Base-by-base conservation (phyloP, 1,140 invertebrate genomes). In the Megalonaias nervosa region DNA sequence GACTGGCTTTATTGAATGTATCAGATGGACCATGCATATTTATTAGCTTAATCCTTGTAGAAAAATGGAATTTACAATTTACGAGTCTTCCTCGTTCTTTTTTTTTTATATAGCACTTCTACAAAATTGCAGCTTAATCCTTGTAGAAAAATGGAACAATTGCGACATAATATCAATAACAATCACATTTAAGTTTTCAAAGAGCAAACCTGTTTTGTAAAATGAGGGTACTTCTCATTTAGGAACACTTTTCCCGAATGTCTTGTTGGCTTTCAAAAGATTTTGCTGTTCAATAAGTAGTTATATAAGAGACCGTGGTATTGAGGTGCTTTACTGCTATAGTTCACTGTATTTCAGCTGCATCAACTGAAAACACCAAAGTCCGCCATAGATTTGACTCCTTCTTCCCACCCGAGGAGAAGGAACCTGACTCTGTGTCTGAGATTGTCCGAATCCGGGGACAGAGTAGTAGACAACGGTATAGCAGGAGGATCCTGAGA, bases 401-500 rank as follows among this genome's bases (percentile, higher is more conserved):
- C 23, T 81, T 84, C 68, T 69, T 76, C 31, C 79, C 75, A 17
- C 72, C 77, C 16, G 77, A 71, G 19, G 60, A 67, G 56, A 74
- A 58, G 57, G 68, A 74, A 55, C 74, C 70, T 14, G 67, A 75
- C 64, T 71, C 71, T 58, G 58, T 79, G 59, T 73, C 77, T 21
- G 73, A 59, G 74, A 76, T 60, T 60, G 74, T 73, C 16, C 59
- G 74, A 65, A 69, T 72, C 26, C 21, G 58, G 62, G 81, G 59
- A 78, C 74, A 13, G 65, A 79, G 55, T 80, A 81, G 38, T 58
- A 80, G 67, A 62, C 71, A 67, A 67, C 84, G 31, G 68, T 76
- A 38, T 80, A 86, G 79, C 71, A 78, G 84, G 21, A 86, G 72
- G 65, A 26, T 85, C 21, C 85, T 87, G 1, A 71, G 75, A 48